Percentiles rank a stretch among this genome's conserved stretches.
These are phyloP conservation scores for Luperina nickerlii DNA, from an alignment of 2,888 invertebrate species.

Conservation along the genomic window DNA sequence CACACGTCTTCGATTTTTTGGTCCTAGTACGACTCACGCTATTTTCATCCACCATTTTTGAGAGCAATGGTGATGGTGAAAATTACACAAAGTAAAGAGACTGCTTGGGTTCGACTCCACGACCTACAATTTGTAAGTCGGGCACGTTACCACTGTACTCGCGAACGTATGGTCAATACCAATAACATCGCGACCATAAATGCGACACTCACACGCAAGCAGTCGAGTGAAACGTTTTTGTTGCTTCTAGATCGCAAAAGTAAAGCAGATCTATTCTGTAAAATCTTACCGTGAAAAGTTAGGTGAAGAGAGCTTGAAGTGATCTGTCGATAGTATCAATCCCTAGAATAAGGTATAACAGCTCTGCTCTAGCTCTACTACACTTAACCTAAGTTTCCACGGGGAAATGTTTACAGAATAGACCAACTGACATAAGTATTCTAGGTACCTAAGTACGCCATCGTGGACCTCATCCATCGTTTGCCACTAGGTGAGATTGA, in stretches of 20 bases:
- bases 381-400: not conserved
- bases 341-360: too few species aligned
- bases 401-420: not conserved
- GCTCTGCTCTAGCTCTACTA: too few species aligned
- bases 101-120: too few species aligned
- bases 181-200: too few species aligned
- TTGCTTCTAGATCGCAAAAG: not conserved
- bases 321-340: not conserved
- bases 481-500: not conserved
- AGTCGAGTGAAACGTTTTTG: not conserved
- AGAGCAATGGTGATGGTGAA: too few species aligned
- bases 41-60: too few species aligned
- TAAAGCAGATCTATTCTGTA: not conserved
- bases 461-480: not conserved
- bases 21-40: too few species aligned
- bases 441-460: not conserved
- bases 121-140: too few species aligned
- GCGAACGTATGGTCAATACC: not conserved
- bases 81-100: too few species aligned
- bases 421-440: not conserved
- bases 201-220: not conserved
- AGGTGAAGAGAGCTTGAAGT: not conserved
- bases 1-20: too few species aligned
- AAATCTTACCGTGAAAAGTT: not conserved
- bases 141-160: too few species aligned